Evolutionary conservation across 2,797 vertebrate genomes (phyloP), one percentile per base, ranked within the genome.

Genomic region (Leontopithecus rosalia): DNA sequence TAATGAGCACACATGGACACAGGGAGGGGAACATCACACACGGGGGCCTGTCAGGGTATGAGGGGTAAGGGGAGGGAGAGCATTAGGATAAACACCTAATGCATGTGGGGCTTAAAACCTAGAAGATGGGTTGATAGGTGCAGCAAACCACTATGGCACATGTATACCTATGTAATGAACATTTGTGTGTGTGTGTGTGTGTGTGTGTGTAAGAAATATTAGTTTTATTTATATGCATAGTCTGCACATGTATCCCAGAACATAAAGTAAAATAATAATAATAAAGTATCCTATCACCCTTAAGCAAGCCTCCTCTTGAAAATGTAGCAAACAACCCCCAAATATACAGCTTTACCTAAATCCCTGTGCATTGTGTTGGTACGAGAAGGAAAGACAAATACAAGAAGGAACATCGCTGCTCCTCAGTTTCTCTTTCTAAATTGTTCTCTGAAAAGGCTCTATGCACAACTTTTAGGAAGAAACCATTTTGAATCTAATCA

Each of bases 21-120:
- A n/a, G 30, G 61, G 1, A 4, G 7, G 30, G 15, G 61, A 67
- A 9, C 30, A n/a, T 67, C 30, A 67, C 30, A 67, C 14, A 33
- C 7, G 1, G 14, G 30, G 15, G 30, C 61, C 61, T 67, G 33
- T n/a, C 1, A 0, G 61, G 7, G 61, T 7, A 7, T n/a, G 3
- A 30, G 61, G 61, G 15, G 15, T 14, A 67, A 67, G 33, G 30
- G 7, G 17, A 67, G 15, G 30, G 15, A 67, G 15, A 67, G 30
- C 30, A 67, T 67, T 67, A 67, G 15, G 30, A n/a, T 17, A 8
- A 67, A 33, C n/a, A 67, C 1, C 3, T 4, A 67, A 67, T 67
- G 30, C 15, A 33, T n/a, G 15, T 8, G 61, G 61, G 61, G 61
- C 30, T 67, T 67, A 67, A 67, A 67, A n/a, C 30, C 30, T 64